A percentile compares a stretch with the other conserved stretches of the same genome.
phyloP scores from a whole-genome alignment of 2,113 vertebrate species.

The Chunga burmeisteri region DNA sequence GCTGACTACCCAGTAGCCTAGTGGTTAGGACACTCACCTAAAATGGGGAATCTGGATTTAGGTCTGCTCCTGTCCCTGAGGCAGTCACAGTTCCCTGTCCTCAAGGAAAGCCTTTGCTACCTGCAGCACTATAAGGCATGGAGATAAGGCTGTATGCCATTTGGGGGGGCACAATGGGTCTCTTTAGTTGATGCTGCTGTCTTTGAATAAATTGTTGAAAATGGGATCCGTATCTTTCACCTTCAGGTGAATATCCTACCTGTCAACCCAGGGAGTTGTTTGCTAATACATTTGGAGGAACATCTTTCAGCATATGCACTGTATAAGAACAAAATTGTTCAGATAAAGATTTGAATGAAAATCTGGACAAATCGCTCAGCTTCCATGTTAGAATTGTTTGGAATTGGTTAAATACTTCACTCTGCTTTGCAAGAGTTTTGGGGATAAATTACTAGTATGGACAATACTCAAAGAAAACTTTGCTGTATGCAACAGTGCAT shows the following conservation, averaged over 20 bases:
- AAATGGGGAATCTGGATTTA: not conserved
- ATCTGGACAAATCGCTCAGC: not conserved
- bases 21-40: not conserved
- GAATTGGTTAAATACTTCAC: not conserved
- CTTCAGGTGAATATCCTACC: not conserved
- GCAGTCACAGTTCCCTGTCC: not conserved
- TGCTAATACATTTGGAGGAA: not conserved
- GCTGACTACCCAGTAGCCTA: not conserved
- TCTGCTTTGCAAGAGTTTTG: not conserved
- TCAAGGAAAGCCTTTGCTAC: not conserved
- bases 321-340: not conserved
- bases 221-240: not conserved
- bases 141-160: not conserved
- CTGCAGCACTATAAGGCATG: not conserved
- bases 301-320: not conserved
- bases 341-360: not conserved
- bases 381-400: not conserved
- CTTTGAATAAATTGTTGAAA: not conserved
- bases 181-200: not conserved
- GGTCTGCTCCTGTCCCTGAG: not conserved
- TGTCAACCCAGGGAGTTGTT: not conserved
- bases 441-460: not conserved
- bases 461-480: not conserved
- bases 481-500: not conserved
- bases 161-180: accelerated